Evolutionary conservation across 2,888 invertebrate genomes (phyloP).

Genomic region (Megamerina dolium): DNA sequence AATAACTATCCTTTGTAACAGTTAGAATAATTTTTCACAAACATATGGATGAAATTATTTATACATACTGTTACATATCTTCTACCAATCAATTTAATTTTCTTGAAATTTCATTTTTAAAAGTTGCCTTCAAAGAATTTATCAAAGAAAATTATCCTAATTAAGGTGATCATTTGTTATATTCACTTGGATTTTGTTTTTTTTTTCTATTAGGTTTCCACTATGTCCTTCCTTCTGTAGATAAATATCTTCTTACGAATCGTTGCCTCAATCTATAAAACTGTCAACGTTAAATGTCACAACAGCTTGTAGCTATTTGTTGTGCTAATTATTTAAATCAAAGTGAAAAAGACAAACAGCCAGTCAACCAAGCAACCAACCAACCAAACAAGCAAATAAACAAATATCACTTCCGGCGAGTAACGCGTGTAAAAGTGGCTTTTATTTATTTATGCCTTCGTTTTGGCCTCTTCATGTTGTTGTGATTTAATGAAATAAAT

Average conservation of each 20-base stretch:
- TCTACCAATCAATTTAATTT: no score
- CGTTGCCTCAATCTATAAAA: conserved; percentile 1
- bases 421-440: neutral
- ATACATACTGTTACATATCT: no score
- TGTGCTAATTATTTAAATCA: conserved; percentile 32
- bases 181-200: no score
- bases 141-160: neutral
- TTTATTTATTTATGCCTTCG: neutral
- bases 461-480: neutral
- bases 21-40: no score
- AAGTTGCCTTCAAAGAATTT: no score
- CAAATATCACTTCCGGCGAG: neutral
- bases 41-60: no score
- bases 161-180: neutral
- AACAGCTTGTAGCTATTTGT: conserved; percentile 45
- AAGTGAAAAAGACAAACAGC: conserved; percentile 7
- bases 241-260: no score
- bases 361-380: conserved; percentile 4
- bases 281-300: conserved; percentile 9
- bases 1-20: no score
- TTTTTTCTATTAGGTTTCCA: no score
- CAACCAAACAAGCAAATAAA: neutral
- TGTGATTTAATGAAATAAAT: conserved; percentile 22
- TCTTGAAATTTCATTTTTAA: no score
- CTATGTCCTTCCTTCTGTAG: no score